phyloP scores from a whole-genome alignment of 2,888 invertebrate species.

The Melipona beecheii region DNA sequence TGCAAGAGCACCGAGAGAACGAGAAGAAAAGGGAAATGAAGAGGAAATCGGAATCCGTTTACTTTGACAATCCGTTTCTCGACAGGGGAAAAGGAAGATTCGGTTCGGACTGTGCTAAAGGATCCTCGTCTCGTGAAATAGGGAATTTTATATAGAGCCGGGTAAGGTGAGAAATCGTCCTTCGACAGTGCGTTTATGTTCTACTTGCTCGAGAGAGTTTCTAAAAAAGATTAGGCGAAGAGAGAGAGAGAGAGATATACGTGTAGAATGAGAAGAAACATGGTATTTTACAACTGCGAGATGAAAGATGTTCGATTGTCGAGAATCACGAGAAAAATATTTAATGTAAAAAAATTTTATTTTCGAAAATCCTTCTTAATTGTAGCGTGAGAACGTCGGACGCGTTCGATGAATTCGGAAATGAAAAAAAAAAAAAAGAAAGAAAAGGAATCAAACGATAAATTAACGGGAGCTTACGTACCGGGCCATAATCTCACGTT shows the following conservation, averaged over 20 bases:
- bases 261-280: constrained; percentile 23
- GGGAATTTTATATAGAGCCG: constrained; percentile 44
- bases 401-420: constrained; percentile 16
- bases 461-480: constrained; percentile 67
- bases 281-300: constrained; percentile 45
- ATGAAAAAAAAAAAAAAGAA: background rate
- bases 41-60: constrained; percentile 45
- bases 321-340: constrained; percentile 46
- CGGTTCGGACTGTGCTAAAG: constrained; percentile 11
- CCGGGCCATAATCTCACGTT: constrained; percentile 52
- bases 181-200: constrained; percentile 35
- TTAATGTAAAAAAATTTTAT: constrained; percentile 58
- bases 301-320: constrained; percentile 33
- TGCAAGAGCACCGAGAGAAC: constrained; percentile 9
- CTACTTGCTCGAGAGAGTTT: constrained; percentile 4
- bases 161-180: constrained; percentile 45
- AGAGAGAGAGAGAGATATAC: background rate
- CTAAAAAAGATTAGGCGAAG: background rate
- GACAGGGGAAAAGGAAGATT: constrained; percentile 17
- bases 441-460: background rate
- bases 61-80: constrained; percentile 66
- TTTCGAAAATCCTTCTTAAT: constrained; percentile 52
- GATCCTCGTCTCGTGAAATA: constrained; percentile 1
- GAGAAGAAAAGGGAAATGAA: background rate
- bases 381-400: background rate